A percentile compares a stretch with the other conserved stretches of the same genome.
Evolutionary conservation across 2,113 vertebrate genomes (phyloP).

Genomic region (Meles meles): DNA sequence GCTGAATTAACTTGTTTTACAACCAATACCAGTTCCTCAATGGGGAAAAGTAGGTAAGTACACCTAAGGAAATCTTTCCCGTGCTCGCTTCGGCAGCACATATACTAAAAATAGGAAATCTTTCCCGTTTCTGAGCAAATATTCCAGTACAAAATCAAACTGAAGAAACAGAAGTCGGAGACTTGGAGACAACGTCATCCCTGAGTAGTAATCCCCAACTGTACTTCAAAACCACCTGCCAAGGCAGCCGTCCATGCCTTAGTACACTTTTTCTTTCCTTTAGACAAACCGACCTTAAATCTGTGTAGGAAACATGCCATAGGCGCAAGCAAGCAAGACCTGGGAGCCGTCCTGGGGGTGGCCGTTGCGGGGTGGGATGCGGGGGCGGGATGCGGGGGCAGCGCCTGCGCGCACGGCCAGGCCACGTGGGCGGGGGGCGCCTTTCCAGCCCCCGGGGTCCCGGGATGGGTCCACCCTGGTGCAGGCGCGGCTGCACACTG

Average conservation of each 20-base stretch:
- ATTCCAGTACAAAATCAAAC: background rate
- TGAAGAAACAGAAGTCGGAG: accelerated
- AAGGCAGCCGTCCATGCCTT: background rate
- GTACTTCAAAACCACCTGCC: background rate
- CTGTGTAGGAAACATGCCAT: too few relatives aligned
- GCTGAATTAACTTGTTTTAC: background rate
- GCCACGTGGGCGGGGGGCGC: background rate
- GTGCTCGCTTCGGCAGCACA: too few relatives aligned
- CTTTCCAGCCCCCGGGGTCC: too few relatives aligned
- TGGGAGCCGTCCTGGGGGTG: background rate
- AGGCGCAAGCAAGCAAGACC: background rate
- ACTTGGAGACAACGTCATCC: background rate
- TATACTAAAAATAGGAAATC: too few relatives aligned
- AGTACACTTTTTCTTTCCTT: background rate
- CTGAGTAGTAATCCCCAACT: background rate
- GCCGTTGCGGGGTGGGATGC: background rate
- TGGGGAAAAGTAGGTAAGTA: background rate
- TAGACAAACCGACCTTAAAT: background rate
- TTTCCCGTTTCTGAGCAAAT: background rate
- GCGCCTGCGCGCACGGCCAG: background rate
- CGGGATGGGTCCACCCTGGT: accelerated
- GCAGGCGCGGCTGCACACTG: background rate
- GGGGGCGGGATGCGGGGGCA: background rate
- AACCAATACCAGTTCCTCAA: background rate
- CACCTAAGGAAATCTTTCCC: background rate